These are phyloP conservation scores for Platycheirus rosarum DNA, from an alignment of 2,888 invertebrate genomes.

Conservation along the genomic window DNA sequence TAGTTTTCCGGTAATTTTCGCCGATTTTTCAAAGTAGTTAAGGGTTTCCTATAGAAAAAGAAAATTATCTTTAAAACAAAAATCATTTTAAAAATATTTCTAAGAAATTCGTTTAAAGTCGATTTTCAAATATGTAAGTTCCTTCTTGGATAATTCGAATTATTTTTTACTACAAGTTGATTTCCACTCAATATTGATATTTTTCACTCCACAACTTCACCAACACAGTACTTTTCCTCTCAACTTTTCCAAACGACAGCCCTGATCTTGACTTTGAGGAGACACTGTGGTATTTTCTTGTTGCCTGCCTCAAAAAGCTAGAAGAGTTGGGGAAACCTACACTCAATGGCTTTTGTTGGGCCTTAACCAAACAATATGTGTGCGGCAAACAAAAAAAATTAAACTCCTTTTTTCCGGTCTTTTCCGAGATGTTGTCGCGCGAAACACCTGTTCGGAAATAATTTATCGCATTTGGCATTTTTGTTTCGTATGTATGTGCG, in stretches of 20 bases:
- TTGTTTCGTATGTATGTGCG: conserved; percentile 17
- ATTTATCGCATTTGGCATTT: conserved; percentile 69
- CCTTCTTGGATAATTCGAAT: no score
- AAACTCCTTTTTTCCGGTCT: conserved; percentile 66
- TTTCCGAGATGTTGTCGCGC: conserved; percentile 72
- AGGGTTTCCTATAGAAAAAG: no score
- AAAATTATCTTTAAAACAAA: no score
- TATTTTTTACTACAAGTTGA: no score
- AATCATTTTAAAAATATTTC: no score
- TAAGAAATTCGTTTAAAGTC: no score
- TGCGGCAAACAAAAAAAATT: conserved; percentile 5
- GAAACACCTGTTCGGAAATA: conserved; percentile 74
- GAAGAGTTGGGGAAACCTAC: conserved; percentile 21
- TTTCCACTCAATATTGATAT: no score
- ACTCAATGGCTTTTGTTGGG: conserved; percentile 32
- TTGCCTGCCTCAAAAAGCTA: neutral
- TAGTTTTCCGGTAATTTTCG: no score
- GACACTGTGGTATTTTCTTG: conserved; percentile 39
- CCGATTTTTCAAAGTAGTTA: no score
- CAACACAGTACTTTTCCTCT: no score
- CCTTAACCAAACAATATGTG: conserved; percentile 28
- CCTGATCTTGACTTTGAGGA: neutral
- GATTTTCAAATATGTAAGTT: no score
- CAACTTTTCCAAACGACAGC: neutral
- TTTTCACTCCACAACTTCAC: no score